Evolutionary conservation across 2,113 vertebrate species (phyloP), one percentile per base, ranked within the genome.

Genomic region (Calcarius ornatus): DNA sequence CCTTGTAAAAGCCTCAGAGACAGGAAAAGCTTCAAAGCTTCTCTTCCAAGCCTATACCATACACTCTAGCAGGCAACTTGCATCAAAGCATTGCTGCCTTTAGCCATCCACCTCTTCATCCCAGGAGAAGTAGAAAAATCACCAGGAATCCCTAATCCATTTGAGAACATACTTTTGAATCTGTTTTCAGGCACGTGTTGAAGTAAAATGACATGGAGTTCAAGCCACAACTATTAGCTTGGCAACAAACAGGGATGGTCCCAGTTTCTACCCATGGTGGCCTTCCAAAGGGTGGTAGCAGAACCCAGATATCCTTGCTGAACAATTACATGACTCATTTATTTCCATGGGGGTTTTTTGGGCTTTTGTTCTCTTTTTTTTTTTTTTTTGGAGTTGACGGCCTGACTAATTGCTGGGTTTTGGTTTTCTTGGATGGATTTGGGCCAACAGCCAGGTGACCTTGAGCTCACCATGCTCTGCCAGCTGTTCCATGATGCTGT

Each of bases 401-500:
- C 60, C 35, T 81, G 51, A 70, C 35, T 50, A 59, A 65, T 85
- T 70, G 53, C 37, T 85, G 66, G 19, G 27, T 37, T 90, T 86
- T 35, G 10, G 38, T 51, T 59, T 68, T 91, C 80, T 81, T 73
- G 28, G 72, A 88, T 77, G 80, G 27, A 68, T 92, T 83, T 94
- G 43, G 72, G 92, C 86, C 51, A 94, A 73, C 82, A 92, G 68
- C 88, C 68, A 94, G 88, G 69, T 56, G 72, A 95, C 72, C 93
- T 95, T 95, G 94, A 93, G 90, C 81, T 94, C 76, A 64, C 24
- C 31, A 11, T 71, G 83, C 81, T 75, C 86, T 81, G 57, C 92
- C 92, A 95, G 82, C 90, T 95, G 82, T 57, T 94, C 70, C 0
- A 6, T 56, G 35, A 60, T 64, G 56, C 40, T 65, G 21, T 17